Percentiles rank a stretch among this genome's conserved stretches.
Evolutionary conservation across 2,797 vertebrate species (phyloP).

Genomic region (Morus bassanus): DNA sequence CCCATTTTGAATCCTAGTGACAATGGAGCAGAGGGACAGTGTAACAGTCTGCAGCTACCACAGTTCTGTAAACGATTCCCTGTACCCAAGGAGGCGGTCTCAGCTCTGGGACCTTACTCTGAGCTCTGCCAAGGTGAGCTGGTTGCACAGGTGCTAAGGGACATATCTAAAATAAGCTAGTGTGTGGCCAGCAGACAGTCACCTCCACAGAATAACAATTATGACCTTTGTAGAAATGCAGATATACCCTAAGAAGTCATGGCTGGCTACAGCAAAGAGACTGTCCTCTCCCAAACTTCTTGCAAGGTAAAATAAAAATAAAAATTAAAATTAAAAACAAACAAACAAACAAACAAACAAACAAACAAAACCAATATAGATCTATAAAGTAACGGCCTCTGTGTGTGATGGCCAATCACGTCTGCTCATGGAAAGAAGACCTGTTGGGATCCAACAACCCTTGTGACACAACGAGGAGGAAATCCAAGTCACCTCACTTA

Average conservation of each 20-base stretch:
- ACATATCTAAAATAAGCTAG: not conserved
- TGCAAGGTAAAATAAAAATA: not conserved
- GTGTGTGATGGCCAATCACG: accelerated
- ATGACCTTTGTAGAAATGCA: not conserved
- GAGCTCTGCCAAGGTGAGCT: not conserved
- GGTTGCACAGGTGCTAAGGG: not conserved
- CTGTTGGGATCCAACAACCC: not conserved
- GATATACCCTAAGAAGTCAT: not conserved
- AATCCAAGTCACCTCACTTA: not conserved
- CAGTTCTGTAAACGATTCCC: not conserved
- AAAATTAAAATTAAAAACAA: no score
- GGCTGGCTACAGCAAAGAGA: not conserved
- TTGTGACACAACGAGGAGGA: not conserved
- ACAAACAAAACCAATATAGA: not conserved
- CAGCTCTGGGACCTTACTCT: not conserved
- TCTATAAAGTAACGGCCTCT: not conserved
- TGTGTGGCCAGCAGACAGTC: not conserved
- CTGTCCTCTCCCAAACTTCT: not conserved
- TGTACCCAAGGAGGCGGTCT: not conserved
- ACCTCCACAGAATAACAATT: not conserved
- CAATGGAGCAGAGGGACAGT: not conserved
- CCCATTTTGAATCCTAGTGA: not conserved
- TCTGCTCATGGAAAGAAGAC: not conserved
- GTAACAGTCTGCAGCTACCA: not conserved
- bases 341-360: no score